Evolutionary conservation across 2,113 vertebrate species (phyloP).

Genomic region (Falco punctatus): DNA sequence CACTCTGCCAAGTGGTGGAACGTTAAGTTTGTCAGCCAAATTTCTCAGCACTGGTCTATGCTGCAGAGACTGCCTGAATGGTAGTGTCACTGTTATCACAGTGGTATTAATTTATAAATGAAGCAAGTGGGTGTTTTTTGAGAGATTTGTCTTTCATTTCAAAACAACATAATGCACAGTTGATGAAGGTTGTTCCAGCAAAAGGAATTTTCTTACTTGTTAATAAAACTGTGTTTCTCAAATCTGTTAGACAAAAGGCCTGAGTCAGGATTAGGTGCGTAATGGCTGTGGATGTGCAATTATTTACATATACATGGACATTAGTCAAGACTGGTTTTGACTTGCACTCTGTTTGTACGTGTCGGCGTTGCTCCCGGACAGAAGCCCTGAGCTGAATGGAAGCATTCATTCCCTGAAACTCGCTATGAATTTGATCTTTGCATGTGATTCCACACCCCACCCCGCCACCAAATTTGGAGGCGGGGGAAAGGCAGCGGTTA

Average conservation of each 20-base stretch:
- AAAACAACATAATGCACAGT: background rate
- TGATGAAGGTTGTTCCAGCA: background rate
- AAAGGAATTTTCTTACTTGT: background rate
- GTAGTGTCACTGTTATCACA: background rate
- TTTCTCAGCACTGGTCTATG: background rate
- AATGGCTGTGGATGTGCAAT: background rate
- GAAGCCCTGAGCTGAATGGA: background rate
- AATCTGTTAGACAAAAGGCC: background rate
- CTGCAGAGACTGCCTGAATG: background rate
- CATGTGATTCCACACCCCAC: background rate
- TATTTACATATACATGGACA: background rate
- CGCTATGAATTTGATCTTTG: background rate
- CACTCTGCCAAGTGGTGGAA: background rate
- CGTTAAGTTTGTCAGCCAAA: fast-evolving
- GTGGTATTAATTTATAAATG: background rate
- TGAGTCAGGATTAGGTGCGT: background rate
- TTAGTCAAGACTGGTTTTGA: background rate
- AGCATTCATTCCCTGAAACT: background rate
- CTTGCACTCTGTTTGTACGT: background rate
- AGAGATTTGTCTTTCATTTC: background rate
- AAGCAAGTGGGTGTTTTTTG: background rate
- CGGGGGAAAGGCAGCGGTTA: background rate
- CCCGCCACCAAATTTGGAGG: background rate
- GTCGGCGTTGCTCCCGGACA: background rate
- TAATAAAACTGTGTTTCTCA: background rate